Evolutionary conservation across 1,140 invertebrate genomes (phyloP).

Genomic region (Zaprionus inermis): DNA sequence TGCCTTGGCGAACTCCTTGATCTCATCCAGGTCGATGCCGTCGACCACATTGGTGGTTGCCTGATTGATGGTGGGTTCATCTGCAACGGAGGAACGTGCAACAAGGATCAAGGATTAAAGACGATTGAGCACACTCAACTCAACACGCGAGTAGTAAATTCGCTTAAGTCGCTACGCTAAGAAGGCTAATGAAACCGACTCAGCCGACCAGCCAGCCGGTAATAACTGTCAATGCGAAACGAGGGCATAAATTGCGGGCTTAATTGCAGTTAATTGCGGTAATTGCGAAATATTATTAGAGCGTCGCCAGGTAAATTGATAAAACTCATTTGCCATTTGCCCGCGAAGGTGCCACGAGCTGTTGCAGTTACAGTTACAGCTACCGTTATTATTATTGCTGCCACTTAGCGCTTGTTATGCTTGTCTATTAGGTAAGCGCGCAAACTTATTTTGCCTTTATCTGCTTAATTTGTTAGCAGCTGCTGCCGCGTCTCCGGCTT

Average conservation of each 20-base stretch:
- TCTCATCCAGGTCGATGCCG: constrained; percentile 98
- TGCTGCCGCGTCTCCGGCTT: constrained; percentile 11
- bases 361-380: neutral
- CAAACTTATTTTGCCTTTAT: constrained; percentile 67
- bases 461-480: constrained; percentile 76
- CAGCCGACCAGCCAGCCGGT: too few relatives aligned
- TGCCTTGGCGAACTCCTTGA: constrained; percentile 98
- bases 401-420: constrained; percentile 49
- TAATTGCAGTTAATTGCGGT: constrained; percentile 78
- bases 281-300: constrained; percentile 74
- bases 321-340: constrained; percentile 51
- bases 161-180: constrained; percentile 45
- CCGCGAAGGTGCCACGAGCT: neutral
- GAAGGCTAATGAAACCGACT: neutral
- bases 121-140: constrained; percentile 3
- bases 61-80: constrained; percentile 96
- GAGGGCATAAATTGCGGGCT: constrained; percentile 65
- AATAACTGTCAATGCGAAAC: constrained; percentile 51
- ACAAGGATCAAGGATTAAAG: constrained; percentile 12
- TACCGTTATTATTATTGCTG: constrained; percentile 27
- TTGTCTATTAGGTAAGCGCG: constrained; percentile 67
- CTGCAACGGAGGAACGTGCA: constrained; percentile 84
- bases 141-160: neutral
- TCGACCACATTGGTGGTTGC: constrained; percentile 97
- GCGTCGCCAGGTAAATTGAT: constrained; percentile 66